These are phyloP conservation scores for Macrotus californicus DNA, from an alignment of 2,113 vertebrate species.

Conservation along the genomic window DNA sequence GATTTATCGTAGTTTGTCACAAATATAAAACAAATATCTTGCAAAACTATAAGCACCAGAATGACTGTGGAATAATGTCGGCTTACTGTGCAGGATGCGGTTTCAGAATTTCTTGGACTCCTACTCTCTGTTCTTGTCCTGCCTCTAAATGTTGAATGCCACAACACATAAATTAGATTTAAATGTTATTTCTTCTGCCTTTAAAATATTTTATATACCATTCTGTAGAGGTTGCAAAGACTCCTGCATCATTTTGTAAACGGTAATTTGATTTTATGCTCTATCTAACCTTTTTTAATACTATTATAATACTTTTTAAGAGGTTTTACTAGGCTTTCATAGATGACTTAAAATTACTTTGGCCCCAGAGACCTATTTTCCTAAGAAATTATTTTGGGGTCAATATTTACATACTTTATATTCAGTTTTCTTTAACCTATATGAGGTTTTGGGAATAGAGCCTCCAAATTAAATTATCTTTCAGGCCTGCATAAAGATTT, in stretches of 20 bases:
- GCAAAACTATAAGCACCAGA: neutral
- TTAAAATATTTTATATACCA: neutral
- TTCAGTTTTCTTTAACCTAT: neutral
- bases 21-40: neutral
- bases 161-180: neutral
- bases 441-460: neutral
- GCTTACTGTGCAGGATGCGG: neutral
- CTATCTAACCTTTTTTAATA: neutral
- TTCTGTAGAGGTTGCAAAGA: neutral
- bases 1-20: neutral
- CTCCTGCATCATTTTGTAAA: neutral
- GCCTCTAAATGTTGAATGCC: neutral
- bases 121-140: neutral
- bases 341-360: neutral
- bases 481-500: neutral
- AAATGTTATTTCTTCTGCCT: neutral
- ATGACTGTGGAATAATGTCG: neutral
- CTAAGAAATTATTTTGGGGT: neutral
- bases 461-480: neutral
- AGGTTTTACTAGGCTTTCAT: neutral
- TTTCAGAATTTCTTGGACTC: constrained; percentile 1
- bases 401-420: neutral
- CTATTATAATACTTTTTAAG: neutral
- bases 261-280: neutral
- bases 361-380: neutral